These are phyloP conservation scores for Budorcas taxicolor DNA, from an alignment of 2,113 vertebrate species.

Conservation along the genomic window DNA sequence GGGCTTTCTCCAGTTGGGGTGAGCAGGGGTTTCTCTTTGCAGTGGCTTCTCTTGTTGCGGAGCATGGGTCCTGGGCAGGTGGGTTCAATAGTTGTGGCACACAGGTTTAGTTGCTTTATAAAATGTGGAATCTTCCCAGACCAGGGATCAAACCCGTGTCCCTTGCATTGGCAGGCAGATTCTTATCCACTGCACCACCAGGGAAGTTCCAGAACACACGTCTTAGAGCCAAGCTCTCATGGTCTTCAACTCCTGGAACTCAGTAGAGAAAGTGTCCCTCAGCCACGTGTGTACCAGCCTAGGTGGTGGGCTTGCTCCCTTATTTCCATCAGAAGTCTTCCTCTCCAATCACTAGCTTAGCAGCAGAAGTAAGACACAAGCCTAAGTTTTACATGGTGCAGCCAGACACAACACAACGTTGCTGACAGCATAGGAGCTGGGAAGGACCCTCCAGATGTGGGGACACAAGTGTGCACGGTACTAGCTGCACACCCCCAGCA, in stretches of 20 bases:
- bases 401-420: background rate
- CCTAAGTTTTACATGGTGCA: background rate
- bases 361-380: background rate
- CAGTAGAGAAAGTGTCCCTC: background rate
- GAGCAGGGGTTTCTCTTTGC: background rate
- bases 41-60: background rate
- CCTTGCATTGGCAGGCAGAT: background rate
- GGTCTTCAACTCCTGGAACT: background rate
- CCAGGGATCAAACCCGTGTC: background rate
- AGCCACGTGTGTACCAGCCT: rapidly evolving
- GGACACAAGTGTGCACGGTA: rapidly evolving
- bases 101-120: background rate
- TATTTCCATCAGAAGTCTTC: background rate
- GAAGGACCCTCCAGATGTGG: background rate
- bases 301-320: background rate
- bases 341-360: too few species aligned
- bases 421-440: background rate
- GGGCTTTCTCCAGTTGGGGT: background rate
- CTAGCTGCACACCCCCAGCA: background rate
- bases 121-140: background rate
- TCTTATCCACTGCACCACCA: background rate
- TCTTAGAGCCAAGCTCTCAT: background rate
- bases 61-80: background rate
- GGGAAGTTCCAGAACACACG: background rate
- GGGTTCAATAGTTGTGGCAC: background rate